Base-by-base conservation (phyloP, 2,113 vertebrate species). In the Cariama cristata region DNA sequence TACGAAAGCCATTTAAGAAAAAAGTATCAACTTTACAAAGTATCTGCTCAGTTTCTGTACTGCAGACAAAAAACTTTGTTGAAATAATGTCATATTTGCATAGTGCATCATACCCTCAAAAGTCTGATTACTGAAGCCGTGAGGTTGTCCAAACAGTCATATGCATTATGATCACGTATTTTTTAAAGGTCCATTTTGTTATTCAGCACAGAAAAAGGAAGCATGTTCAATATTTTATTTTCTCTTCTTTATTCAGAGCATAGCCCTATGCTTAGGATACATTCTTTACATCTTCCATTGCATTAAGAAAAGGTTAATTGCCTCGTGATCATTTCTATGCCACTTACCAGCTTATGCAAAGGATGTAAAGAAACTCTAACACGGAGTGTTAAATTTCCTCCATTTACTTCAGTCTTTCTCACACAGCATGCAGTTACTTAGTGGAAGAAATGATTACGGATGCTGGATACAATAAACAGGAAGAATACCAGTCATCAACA, bases 101-200 rank as follows among this genome's bases (percentile, higher is more conserved):
- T 11, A 24, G 14, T 9, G 16, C 18, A 22, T n/a, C 3, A 17
- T 40, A 12, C 8, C 8, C 12, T 83, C 38, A 84, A 30, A 83
- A 72, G 10, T 59, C 17, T 55, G 24, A 32, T 63, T 60, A 18
- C 4, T 0, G 5, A 30, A 56, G 30, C 26, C 1, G 3, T 0
- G 3, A 73, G 21, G 23, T 27, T 56, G 30, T 50, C 9, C 14
- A 76, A 35, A 3, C 4, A 35, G 24, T 53, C 19, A 9, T 24
- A 45, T 28, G 4, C 8, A 56, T 49, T 66, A 38, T 8, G 17
- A 50, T 28, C 9, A 20, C 3, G 3, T 53, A 42, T 15, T 64
- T 90, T 90, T 64, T 35, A 40, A 14, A 56, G 9, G 8, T 63
- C 73, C 13, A 12, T 91, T 66, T 76, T 32, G 52, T 56, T 75